These are phyloP conservation scores for Actenoides hombroni DNA, from an alignment of 2,113 vertebrate species.

Conservation along the genomic window DNA sequence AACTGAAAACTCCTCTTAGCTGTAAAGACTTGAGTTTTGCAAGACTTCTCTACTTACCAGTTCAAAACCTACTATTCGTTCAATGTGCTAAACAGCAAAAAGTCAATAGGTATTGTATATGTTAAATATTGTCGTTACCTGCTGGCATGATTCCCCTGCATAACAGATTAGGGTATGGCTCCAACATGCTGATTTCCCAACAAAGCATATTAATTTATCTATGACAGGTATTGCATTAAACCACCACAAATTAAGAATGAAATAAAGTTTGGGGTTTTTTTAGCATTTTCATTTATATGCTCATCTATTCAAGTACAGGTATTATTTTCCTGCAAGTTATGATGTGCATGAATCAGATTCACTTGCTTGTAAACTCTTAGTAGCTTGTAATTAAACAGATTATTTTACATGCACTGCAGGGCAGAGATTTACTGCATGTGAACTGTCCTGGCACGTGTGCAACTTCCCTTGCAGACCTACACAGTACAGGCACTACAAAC, in stretches of 20 bases:
- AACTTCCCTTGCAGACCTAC: background rate
- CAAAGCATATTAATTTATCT: slow-evolving; percentile 56
- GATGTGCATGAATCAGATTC: slow-evolving; percentile 27
- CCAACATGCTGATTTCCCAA: slow-evolving; percentile 33
- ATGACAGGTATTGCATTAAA: slow-evolving; percentile 33
- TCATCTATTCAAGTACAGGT: slow-evolving; percentile 21
- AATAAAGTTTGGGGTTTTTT: slow-evolving; percentile 35
- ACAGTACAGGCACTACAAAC: background rate
- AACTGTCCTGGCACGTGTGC: background rate
- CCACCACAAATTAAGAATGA: slow-evolving; percentile 37
- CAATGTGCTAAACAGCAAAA: background rate
- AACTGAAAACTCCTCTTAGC: background rate
- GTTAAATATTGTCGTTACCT: background rate
- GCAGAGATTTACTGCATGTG: background rate
- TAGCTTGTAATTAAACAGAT: slow-evolving; percentile 39
- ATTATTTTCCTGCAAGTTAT: slow-evolving; percentile 42
- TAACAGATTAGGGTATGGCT: slow-evolving; percentile 10
- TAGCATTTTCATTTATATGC: slow-evolving; percentile 46
- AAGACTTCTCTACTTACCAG: background rate
- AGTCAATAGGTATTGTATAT: background rate
- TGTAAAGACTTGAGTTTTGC: background rate
- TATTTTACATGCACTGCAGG: background rate
- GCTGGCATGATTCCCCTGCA: background rate
- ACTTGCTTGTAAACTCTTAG: slow-evolving; percentile 25
- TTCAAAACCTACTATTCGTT: background rate